phyloP scores from a whole-genome alignment of 2,888 invertebrate species.

The Nomada hirtipes region DNA sequence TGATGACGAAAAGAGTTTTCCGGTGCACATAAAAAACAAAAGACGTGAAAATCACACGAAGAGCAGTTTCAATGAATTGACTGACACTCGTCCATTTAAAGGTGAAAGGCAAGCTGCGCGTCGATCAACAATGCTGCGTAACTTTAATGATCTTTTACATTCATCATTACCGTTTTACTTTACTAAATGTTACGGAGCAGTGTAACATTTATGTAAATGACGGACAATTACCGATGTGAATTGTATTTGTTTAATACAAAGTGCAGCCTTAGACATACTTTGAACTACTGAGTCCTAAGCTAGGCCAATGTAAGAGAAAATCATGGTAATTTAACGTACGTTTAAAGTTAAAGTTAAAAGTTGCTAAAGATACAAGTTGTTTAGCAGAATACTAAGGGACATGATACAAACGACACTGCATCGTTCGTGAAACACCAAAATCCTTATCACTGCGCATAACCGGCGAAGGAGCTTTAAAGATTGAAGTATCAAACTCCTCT shows the following conservation, averaged over 20 bases:
- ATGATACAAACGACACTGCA: conserved; percentile 16
- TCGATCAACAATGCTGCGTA: conserved; percentile 1
- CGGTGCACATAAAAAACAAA: neutral
- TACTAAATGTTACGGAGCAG: neutral
- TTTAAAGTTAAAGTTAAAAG: conserved; percentile 16
- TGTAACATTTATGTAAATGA: too few relatives aligned
- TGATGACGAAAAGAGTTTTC: conserved; percentile 16
- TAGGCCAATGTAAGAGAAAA: conserved; percentile 15
- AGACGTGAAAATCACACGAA: neutral
- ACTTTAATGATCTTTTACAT: neutral
- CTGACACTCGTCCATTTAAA: conserved; percentile 17
- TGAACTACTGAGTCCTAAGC: conserved; percentile 25
- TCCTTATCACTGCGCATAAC: conserved; percentile 10
- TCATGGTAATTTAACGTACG: too few relatives aligned
- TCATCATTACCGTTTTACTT: neutral
- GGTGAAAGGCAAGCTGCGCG: neutral
- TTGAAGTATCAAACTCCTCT: conserved; percentile 6
- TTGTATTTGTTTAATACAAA: too few relatives aligned
- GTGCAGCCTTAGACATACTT: too few relatives aligned
- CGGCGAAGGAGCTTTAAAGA: neutral
- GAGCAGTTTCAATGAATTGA: conserved; percentile 24
- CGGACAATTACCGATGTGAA: too few relatives aligned
- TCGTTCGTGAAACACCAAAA: conserved; percentile 7
- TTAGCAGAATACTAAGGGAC: conserved; percentile 21
- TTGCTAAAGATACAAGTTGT: conserved; percentile 30